Percentiles rank a stretch among this genome's conserved stretches.
Conservation (phyloP, 2,888 invertebrate species). For the Vannuccia rotundouncinata region DNA sequence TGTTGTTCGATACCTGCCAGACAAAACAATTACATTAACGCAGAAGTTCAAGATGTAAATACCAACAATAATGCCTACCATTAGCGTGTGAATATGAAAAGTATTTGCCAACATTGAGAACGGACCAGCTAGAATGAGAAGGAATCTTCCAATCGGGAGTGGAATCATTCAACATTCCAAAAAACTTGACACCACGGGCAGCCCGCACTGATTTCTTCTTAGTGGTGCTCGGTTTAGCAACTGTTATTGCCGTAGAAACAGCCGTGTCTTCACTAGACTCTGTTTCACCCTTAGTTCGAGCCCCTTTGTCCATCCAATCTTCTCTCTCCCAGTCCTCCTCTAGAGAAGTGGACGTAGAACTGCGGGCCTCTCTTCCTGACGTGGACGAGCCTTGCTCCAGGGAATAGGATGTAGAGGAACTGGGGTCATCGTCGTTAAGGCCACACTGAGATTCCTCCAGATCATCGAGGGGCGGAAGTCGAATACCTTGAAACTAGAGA, state of each 20-base stretch:
- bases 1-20: constrained; percentile 76
- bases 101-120: constrained; percentile 80
- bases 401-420: background rate
- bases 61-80: too few species aligned
- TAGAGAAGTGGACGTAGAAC: background rate
- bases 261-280: background rate
- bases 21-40: too few species aligned
- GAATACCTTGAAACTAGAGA: too few species aligned
- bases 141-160: background rate
- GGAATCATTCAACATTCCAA: background rate
- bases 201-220: background rate
- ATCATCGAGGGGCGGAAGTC: too few species aligned
- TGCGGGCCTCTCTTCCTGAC: background rate
- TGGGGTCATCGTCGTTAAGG: too few species aligned
- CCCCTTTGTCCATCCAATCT: background rate
- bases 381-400: background rate
- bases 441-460: too few species aligned
- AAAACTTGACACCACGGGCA: background rate
- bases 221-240: background rate
- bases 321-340: too few species aligned
- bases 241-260: background rate
- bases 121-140: constrained; percentile 70
- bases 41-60: too few species aligned
- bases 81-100: constrained; percentile 74
- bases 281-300: background rate